Evolutionary conservation across 2,888 invertebrate genomes (phyloP).

Genomic region (Nezara viridula): DNA sequence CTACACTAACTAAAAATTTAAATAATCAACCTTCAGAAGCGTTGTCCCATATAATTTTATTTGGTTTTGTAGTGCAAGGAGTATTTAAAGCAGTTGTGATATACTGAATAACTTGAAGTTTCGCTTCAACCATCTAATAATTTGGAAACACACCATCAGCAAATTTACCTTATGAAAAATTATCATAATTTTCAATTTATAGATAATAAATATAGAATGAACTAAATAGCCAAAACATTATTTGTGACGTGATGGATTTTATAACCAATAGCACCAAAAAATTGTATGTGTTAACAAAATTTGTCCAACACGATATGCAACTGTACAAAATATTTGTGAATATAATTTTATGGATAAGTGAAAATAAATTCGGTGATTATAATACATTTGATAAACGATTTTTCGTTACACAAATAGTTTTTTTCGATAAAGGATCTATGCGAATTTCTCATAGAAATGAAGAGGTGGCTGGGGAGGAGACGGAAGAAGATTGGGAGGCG

Average conservation of each 20-base stretch:
- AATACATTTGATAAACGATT: neutral
- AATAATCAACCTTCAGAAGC: neutral
- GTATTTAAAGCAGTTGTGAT: neutral
- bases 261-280: neutral
- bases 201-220: neutral
- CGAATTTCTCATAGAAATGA: conserved; percentile 44
- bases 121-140: neutral
- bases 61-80: neutral
- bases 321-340: neutral
- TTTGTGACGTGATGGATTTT: neutral
- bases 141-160: neutral
- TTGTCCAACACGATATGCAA: neutral
- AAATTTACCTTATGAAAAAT: neutral
- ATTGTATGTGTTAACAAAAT: neutral
- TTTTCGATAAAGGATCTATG: neutral
- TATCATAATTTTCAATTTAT: neutral
- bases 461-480: conserved; percentile 3
- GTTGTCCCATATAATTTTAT: too few relatives aligned
- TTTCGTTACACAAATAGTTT: neutral
- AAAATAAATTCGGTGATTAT: neutral
- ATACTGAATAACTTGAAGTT: too few relatives aligned
- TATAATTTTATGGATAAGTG: neutral
- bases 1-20: neutral
- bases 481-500: conserved; percentile 58
- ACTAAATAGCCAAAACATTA: neutral